Evolutionary conservation across 1,140 invertebrate genomes (phyloP).

Genomic region (Pseudomyrmex cubaensis): DNA sequence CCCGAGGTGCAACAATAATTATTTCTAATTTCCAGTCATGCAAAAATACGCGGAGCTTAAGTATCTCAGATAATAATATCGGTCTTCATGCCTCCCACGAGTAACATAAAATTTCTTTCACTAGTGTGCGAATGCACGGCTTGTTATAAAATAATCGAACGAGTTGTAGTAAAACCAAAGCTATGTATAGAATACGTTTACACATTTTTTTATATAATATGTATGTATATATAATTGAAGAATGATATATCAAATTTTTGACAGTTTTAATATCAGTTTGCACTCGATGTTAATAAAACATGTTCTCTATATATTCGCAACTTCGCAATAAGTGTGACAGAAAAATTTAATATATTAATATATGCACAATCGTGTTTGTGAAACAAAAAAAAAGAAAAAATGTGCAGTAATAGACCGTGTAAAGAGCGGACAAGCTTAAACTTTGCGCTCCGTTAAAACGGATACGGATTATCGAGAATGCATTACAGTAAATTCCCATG

Average conservation of each 20-base stretch:
- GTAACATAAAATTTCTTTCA: slow-evolving; percentile 72
- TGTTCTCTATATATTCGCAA: no score
- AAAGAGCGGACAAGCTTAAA: slow-evolving; percentile 52
- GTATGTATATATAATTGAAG: no score
- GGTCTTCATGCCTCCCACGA: slow-evolving; percentile 61
- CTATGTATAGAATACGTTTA: neutral
- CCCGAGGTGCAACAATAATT: slow-evolving; percentile 77
- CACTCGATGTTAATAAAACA: no score
- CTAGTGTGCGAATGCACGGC: slow-evolving; percentile 13
- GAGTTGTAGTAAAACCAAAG: neutral
- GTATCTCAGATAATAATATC: slow-evolving; percentile 76
- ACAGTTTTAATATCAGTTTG: neutral
- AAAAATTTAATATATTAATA: no score
- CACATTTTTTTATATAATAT: neutral
- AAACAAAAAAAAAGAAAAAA: no score
- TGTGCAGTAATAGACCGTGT: no score
- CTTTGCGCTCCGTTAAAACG: slow-evolving; percentile 75
- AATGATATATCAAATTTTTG: neutral
- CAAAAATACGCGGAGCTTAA: slow-evolving; percentile 78
- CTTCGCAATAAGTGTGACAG: no score
- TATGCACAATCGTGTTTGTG: no score
- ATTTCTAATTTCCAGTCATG: slow-evolving; percentile 80
- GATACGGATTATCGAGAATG: slow-evolving; percentile 74
- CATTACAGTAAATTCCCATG: slow-evolving; percentile 75
- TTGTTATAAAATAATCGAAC: slow-evolving; percentile 52